Evolutionary conservation across 2,888 invertebrate species (phyloP).

Genomic region (Drosophila kokeensis): DNA sequence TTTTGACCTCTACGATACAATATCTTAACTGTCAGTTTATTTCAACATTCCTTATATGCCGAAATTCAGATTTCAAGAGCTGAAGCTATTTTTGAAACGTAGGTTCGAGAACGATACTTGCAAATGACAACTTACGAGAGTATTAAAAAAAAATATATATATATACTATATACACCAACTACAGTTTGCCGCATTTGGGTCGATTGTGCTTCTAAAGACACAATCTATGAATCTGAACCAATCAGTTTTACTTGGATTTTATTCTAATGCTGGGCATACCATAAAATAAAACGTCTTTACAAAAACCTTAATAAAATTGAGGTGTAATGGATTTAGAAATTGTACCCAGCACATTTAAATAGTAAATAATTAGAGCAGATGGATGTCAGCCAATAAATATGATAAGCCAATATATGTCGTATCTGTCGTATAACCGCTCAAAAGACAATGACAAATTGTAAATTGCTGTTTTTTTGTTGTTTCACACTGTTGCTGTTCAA

Average conservation of each 20-base stretch:
- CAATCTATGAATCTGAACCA: constrained; percentile 14
- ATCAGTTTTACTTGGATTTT: constrained; percentile 6
- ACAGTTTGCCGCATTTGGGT: constrained; percentile 8
- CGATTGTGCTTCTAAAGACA: constrained; percentile 37
- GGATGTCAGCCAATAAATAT: constrained; percentile 14
- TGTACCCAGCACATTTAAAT: constrained; percentile 5
- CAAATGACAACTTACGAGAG: constrained; percentile 9
- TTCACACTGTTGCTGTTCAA: constrained; percentile 34
- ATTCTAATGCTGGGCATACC: constrained; percentile 4
- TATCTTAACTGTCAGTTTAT: neutral
- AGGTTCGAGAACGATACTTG: constrained; percentile 4
- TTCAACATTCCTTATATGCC: neutral
- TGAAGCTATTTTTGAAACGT: neutral
- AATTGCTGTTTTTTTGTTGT: constrained; percentile 26
- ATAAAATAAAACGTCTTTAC: constrained; percentile 23
- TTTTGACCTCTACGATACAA: neutral
- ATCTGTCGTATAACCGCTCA: constrained; percentile 1
- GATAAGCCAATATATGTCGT: constrained; percentile 1
- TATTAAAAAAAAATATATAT: neutral
- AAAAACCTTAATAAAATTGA: constrained; percentile 46
- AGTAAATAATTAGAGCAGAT: constrained; percentile 1
- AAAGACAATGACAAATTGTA: constrained; percentile 10
- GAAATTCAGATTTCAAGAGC: neutral
- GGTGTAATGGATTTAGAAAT: constrained; percentile 19
- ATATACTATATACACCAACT: neutral